Evolutionary conservation across 1,140 invertebrate genomes (phyloP), one percentile per base, ranked within the genome.

Genomic region (Lysiphlebus fabarum): DNA sequence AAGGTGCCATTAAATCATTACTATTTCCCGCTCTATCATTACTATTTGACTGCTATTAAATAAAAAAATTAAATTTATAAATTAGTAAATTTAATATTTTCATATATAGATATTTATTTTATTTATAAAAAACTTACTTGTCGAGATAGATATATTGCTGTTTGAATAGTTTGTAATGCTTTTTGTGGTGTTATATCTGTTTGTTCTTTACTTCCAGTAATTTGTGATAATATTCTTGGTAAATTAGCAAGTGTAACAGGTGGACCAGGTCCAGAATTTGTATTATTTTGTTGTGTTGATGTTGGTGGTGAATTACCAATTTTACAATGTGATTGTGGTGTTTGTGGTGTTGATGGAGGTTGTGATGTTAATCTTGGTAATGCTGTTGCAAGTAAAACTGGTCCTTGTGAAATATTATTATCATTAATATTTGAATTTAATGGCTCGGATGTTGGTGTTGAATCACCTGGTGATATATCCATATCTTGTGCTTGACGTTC

Each of bases 381-480:
- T 56, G 87, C 87, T 72, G 86, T 87, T 60, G 86, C 85, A 70
- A 89, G 73, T 43, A 84, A 74, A 49, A 85, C 83, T 53, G 84
- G 83, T 54, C 82, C 83, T 67, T 80, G 78, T 60, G 76, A 74
- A 67, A 79, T 69, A 70, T 69, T 65, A 26, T 26, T 26, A 67
- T 79, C 77, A 33, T 78, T 75, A 62, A 67, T 66, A 63, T 67
- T 72, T 47, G 73, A 73, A 34, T 72, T 73, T 38, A 78, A 59
- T 53, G 85, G 82, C 76, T 89, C 88, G 10, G 87, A 90, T 43
- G 88, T 90, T 40, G 89, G 89, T 59, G 89, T 91, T 63, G 88
- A 89, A 69, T 89, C 89, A 61, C 88, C 88, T n/a, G 89, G 88
- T 58, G 90, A 92, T 55, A 92, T 91, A 67, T 93, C 90, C 90